phyloP scores from a whole-genome alignment of 64 coral and sea anemone species.

The Dendrophyllia cribrosa region DNA sequence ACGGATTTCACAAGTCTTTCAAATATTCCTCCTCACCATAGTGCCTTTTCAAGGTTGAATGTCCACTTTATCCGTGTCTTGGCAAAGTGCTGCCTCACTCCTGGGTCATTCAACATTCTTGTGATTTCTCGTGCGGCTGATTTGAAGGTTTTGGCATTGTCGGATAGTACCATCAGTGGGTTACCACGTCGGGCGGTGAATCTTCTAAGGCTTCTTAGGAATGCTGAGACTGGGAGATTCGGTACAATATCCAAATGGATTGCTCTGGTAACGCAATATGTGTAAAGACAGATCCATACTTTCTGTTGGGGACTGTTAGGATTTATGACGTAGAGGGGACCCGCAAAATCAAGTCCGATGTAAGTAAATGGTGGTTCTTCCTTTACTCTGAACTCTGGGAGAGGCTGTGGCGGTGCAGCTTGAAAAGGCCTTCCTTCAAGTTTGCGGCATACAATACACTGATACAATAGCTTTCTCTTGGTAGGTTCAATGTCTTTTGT shows the following conservation, averaged over 20 bases:
- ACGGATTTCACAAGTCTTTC: conserved; percentile 2
- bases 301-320: conserved; percentile 11
- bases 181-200: conserved; percentile 42
- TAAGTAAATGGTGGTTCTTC: conserved; percentile 34
- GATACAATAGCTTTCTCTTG: conserved; percentile 24
- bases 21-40: background rate
- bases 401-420: background rate
- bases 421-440: conserved; percentile 28
- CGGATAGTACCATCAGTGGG: conserved; percentile 30
- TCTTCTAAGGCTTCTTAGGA: conserved; percentile 5
- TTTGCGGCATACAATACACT: conserved; percentile 37
- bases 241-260: conserved; percentile 21
- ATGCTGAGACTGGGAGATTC: background rate
- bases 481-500: conserved; percentile 26
- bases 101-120: conserved; percentile 6
- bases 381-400: conserved; percentile 44
- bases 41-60: conserved; percentile 33
- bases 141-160: conserved; percentile 64
- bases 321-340: conserved; percentile 49
- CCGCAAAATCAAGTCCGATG: conserved; percentile 68
- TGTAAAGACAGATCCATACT: conserved; percentile 26
- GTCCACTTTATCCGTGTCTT: conserved; percentile 24
- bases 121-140: conserved; percentile 17
- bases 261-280: conserved; percentile 9
- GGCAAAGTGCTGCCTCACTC: background rate